Evolutionary conservation across 2,113 vertebrate species (phyloP).

Genomic region (Campylorhamphus procurvoides): DNA sequence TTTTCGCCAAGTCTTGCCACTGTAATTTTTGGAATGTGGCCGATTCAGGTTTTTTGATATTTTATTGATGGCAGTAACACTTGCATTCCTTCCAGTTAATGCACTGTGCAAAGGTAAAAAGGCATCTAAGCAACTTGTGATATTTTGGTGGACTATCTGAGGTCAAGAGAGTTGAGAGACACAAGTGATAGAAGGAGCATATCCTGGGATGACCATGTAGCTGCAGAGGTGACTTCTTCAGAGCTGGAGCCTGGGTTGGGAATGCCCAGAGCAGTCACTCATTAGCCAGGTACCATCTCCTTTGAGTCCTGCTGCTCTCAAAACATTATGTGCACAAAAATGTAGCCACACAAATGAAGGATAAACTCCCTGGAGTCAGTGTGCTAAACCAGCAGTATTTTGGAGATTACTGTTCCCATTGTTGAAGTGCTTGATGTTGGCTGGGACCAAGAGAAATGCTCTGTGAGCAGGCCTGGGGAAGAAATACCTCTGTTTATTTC

Average conservation of each 20-base stretch:
- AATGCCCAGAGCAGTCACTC: rapidly evolving
- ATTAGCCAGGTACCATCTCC: neutral
- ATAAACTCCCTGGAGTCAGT: rapidly evolving
- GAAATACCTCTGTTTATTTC: neutral
- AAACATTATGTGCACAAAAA: neutral
- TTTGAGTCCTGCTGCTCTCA: neutral
- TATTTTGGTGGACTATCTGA: neutral
- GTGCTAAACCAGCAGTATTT: neutral
- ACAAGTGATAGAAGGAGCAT: rapidly evolving
- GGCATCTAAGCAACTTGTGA: neutral
- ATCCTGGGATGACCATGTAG: neutral
- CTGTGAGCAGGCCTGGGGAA: neutral
- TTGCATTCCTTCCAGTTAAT: neutral
- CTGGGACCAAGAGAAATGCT: neutral
- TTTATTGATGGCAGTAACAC: neutral
- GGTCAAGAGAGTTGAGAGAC: neutral
- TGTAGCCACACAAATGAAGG: neutral
- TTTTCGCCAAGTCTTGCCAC: neutral
- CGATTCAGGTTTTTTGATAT: neutral
- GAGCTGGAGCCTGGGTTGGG: neutral
- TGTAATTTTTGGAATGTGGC: neutral
- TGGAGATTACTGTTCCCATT: neutral
- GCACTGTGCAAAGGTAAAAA: neutral
- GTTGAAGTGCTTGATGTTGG: neutral
- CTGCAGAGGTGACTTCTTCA: neutral